These are phyloP conservation scores for Muraenolepis orangiensis DNA, from an alignment of 2,797 vertebrate genomes.

Conservation along the genomic window DNA sequence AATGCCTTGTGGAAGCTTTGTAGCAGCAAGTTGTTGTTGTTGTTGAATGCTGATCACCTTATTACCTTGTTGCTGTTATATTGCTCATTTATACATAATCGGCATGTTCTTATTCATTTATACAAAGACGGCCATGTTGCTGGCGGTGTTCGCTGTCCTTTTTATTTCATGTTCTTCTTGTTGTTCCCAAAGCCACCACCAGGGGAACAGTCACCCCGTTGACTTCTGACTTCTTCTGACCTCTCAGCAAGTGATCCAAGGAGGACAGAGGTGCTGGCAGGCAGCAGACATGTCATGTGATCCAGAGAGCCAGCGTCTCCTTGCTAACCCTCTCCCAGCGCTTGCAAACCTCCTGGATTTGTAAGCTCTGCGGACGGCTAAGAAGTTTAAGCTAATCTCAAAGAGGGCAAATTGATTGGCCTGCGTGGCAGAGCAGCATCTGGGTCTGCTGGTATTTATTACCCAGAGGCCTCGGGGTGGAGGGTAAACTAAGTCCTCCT, in stretches of 20 bases:
- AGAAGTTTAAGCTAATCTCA: constrained; percentile 86
- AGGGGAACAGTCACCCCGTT: background rate
- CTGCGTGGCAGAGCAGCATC: constrained; percentile 71
- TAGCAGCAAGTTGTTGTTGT: background rate
- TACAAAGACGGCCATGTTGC: background rate
- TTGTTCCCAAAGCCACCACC: background rate
- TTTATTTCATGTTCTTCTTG: background rate
- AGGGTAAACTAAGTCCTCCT: constrained; percentile 34
- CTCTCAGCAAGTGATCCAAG: background rate
- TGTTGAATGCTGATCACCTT: background rate
- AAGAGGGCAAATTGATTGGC: constrained; percentile 81
- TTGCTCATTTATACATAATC: background rate
- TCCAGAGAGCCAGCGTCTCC: constrained; percentile 23
- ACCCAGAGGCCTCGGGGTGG: constrained; percentile 66
- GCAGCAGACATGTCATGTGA: constrained; percentile 13
- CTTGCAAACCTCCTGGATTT: constrained; percentile 61
- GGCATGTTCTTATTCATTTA: background rate
- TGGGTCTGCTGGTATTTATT: constrained; percentile 83
- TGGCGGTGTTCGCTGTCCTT: background rate
- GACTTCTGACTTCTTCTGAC: background rate
- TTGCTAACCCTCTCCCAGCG: constrained; percentile 39
- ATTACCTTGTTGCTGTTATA: background rate
- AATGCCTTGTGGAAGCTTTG: background rate
- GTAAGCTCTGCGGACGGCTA: constrained; percentile 64
- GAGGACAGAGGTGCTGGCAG: background rate